Evolutionary conservation across 2,888 invertebrate genomes (phyloP), one percentile per base, ranked within the genome.

Genomic region (Anticlea derivata): DNA sequence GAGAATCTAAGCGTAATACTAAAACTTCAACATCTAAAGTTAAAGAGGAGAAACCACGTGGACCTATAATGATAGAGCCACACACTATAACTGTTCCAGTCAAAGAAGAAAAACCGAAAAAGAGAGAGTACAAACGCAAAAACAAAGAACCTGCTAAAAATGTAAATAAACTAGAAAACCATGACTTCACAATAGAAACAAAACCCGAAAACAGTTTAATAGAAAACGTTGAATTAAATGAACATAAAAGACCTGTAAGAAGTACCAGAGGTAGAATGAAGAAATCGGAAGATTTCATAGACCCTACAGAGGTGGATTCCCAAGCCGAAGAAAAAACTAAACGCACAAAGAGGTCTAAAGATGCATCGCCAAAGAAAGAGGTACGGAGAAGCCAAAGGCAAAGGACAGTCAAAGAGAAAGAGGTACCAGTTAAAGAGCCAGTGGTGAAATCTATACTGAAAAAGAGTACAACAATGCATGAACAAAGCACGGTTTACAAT

Each of bases 401-500:
- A 12, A 76, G 54, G 47, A 65, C 60, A 2, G 51, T 52, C 5
- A 71, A 73, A 40, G 66, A 66, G 51, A 64, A 60, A 31, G 65
- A 69, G 45, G 53, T 61, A 31, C 49, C 56, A 24, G 40, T 37
- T 6, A 61, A 62, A 11, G 58, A 65, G 34, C 20, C 50, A 22
- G 10, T 47, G 30, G 61, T 60, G 0, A 64, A 65, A 51, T 70
- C 70, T 20, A 68, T 72, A 35, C 50, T 65, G 2, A 75, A 73
- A 40, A 68, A 65, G 26, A 62, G 38, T 51, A 26, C 50, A 2
- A 29, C 49, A 1, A 50, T 52, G 4, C 63, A 67, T 10, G 83
- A 86, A 37, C 69, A 79, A 30, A 88, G 87, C 58, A 66, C 73
- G 0, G 77, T 86, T 0, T 86, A 85, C 43, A 77, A 73, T 55